Conservation (phyloP, 2,113 vertebrate genomes). For the Clarias macrocephalus region DNA sequence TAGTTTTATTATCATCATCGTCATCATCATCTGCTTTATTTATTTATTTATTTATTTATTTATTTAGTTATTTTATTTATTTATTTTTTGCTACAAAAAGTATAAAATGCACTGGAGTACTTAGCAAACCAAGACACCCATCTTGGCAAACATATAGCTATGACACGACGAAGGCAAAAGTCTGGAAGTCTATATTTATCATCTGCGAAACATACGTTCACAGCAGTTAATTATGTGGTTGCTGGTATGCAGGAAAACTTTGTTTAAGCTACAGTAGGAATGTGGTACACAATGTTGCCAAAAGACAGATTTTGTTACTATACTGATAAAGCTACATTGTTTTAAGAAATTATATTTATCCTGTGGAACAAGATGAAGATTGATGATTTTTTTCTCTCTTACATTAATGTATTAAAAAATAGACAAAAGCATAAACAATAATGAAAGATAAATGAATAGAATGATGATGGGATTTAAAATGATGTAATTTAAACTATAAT, state of each 20-base stretch:
- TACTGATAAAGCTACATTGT: neutral
- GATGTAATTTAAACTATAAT: neutral
- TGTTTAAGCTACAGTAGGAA: neutral
- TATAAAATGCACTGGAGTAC: neutral
- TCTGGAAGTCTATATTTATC: neutral
- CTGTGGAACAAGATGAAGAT: neutral
- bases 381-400: neutral
- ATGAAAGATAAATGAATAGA: neutral
- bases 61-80: too few relatives aligned
- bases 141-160: neutral
- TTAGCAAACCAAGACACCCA: neutral
- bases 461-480: neutral
- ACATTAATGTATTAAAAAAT: neutral
- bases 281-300: neutral
- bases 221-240: neutral
- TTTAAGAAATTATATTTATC: neutral
- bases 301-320: neutral
- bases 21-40: too few relatives aligned
- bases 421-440: neutral
- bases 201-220: constrained; percentile 1
- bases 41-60: neutral
- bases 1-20: neutral
- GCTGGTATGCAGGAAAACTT: neutral
- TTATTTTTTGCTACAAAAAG: neutral
- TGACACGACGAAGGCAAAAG: neutral